Evolutionary conservation across 2,888 invertebrate genomes (phyloP).

Genomic region (Cephus sareptanus): DNA sequence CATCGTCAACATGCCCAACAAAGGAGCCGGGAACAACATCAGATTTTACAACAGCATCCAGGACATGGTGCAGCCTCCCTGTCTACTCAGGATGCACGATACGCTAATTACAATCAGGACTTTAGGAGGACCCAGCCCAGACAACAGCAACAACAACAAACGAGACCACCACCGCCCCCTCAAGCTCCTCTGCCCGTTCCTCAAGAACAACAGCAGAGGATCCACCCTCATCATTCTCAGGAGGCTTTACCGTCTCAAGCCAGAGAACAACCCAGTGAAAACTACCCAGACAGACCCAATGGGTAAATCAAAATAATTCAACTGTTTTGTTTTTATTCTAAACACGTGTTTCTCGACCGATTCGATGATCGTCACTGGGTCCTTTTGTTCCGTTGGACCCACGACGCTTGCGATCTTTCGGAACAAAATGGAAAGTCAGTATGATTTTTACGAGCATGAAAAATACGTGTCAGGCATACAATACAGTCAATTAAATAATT

Average conservation of each 20-base stretch:
- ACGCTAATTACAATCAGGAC: constrained; percentile 50
- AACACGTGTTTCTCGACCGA: not conserved
- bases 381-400: not conserved
- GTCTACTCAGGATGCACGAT: constrained; percentile 44
- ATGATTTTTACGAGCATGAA: not conserved
- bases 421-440: not conserved
- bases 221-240: constrained; percentile 19
- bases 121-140: constrained; percentile 42
- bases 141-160: constrained; percentile 25
- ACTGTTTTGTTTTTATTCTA: not conserved
- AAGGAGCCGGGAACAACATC: constrained; percentile 14
- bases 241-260: constrained; percentile 34
- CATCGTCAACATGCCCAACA: constrained; percentile 15
- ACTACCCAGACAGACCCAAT: constrained; percentile 51
- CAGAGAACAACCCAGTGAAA: not conserved
- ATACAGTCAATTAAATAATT: not conserved
- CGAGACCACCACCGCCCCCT: constrained; percentile 27
- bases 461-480: not conserved
- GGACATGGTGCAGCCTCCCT: constrained; percentile 30
- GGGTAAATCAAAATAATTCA: constrained; percentile 37
- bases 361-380: not conserved
- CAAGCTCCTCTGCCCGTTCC: constrained; percentile 10
- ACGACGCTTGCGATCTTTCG: not conserved
- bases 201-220: constrained; percentile 23
- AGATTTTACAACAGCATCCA: constrained; percentile 24